Percentiles rank a stretch among this genome's conserved stretches.
phyloP scores from a whole-genome alignment of 2,797 vertebrate species.

The Anguilla megastoma region DNA sequence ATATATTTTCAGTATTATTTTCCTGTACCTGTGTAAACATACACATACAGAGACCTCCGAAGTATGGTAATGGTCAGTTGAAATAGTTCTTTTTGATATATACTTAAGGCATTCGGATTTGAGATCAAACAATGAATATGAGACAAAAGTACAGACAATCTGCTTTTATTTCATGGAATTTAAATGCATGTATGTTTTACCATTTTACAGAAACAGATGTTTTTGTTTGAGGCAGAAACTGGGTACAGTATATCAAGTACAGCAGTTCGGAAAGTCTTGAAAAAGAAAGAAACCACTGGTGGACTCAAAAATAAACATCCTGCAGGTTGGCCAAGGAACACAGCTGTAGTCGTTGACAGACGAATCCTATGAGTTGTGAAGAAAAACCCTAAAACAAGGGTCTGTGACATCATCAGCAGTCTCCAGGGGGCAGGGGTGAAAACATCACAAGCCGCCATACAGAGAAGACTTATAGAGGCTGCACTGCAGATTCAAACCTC shows the following conservation, averaged over 20 bases:
- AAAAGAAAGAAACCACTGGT: no score
- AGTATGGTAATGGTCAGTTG: no score
- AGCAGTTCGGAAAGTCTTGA: neutral
- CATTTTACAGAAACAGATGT: no score
- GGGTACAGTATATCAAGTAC: neutral
- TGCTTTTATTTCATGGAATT: no score
- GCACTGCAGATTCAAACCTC: neutral
- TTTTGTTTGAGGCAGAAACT: neutral
- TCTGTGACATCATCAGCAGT: neutral
- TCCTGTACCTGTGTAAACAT: no score
- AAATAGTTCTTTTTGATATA: no score
- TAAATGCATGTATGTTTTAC: no score
- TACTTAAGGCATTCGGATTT: no score
- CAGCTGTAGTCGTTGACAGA: neutral
- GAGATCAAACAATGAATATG: no score
- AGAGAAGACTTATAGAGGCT: neutral
- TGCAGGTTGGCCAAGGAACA: neutral
- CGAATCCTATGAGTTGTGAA: neutral
- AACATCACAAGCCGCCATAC: neutral
- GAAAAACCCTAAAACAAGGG: neutral
- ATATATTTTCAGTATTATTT: no score
- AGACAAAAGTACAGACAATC: no score
- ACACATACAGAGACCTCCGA: no score
- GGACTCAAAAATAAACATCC: neutral
- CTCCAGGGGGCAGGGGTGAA: neutral